These are phyloP conservation scores for Wasmannia auropunctata DNA, from an alignment of 1,140 invertebrate genomes.

Conservation along the genomic window DNA sequence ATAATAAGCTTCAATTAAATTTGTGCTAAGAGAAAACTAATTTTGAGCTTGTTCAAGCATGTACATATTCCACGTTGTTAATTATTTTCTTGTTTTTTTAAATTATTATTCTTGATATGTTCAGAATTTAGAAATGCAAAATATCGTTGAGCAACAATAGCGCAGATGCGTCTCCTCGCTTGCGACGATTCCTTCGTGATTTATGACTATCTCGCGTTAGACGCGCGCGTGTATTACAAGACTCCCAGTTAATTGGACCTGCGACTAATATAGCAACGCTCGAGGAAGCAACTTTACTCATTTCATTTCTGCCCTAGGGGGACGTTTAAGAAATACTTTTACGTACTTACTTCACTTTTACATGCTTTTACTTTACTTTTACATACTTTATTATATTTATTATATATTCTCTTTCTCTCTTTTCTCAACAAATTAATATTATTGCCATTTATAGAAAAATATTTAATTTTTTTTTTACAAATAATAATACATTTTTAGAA, in stretches of 20 bases:
- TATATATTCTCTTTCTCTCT: background rate
- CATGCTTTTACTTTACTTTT: background rate
- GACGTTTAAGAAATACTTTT: constrained; percentile 15
- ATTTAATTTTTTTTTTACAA: background rate
- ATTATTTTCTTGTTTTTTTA: constrained; percentile 11
- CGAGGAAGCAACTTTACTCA: constrained; percentile 1
- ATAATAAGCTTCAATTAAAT: background rate
- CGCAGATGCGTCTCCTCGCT: constrained; percentile 1
- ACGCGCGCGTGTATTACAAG: constrained; percentile 62
- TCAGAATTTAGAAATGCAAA: background rate
- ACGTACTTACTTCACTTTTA: background rate
- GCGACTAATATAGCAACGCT: constrained; percentile 68
- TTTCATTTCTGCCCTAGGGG: constrained; percentile 23
- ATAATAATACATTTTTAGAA: no score
- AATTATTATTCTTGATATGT: background rate
- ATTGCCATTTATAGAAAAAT: background rate
- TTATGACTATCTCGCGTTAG: constrained; percentile 64
- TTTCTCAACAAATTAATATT: background rate
- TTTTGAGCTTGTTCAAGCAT: background rate
- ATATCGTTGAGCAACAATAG: background rate
- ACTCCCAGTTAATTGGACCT: constrained; percentile 68
- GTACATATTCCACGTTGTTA: background rate
- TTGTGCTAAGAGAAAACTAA: background rate
- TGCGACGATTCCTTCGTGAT: constrained; percentile 46
- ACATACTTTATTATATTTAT: background rate